Evolutionary conservation across 30 jellyfish, hydroid and myxozoan species (phyloP).

Genomic region (Clytia hemisphaerica): DNA sequence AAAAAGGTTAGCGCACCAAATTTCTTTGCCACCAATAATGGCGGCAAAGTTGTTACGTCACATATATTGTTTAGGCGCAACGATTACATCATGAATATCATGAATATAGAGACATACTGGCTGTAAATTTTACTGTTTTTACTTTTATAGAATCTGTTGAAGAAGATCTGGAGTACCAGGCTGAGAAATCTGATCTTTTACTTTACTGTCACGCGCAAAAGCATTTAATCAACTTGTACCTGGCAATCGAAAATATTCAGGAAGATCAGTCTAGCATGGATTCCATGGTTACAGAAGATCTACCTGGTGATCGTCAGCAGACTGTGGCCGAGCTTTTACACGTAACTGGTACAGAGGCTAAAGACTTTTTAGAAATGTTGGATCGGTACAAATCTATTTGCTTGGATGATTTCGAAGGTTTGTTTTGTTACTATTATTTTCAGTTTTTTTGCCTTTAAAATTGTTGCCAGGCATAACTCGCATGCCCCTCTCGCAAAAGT

Average conservation of each 20-base stretch:
- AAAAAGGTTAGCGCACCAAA: too few relatives aligned
- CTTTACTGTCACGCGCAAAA: constrained; percentile 23
- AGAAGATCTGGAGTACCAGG: constrained; percentile 34
- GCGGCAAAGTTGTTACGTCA: too few relatives aligned
- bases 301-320: not conserved
- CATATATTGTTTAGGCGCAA: too few relatives aligned
- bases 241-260: not conserved
- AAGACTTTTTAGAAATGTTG: not conserved
- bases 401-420: not conserved
- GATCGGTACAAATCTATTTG: not conserved
- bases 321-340: constrained; percentile 11
- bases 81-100: too few relatives aligned
- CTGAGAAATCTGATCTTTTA: constrained; percentile 7
- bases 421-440: not conserved
- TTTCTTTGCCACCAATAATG: too few relatives aligned
- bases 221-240: constrained; percentile 4
- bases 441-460: too few relatives aligned
- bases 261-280: not conserved
- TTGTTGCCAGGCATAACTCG: too few relatives aligned
- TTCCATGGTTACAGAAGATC: not conserved
- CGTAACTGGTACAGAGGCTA: constrained; percentile 2
- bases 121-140: too few relatives aligned
- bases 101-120: too few relatives aligned
- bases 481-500: too few relatives aligned
- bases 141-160: constrained; percentile 7